These are phyloP conservation scores for Oxyruncus cristatus DNA, from an alignment of 2,113 vertebrate species.

Conservation along the genomic window DNA sequence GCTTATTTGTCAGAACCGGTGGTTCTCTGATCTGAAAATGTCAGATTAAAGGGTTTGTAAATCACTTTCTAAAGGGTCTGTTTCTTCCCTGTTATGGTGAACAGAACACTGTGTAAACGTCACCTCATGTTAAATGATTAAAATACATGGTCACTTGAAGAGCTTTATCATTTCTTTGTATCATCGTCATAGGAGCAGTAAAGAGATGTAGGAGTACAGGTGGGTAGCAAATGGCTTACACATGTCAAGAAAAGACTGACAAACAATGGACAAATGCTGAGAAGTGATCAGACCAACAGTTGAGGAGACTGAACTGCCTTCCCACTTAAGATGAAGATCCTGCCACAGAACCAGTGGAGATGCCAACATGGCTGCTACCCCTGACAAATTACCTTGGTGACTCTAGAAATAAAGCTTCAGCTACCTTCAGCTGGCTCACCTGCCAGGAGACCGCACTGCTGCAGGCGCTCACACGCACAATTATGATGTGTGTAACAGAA, in stretches of 20 bases:
- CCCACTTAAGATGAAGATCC: not conserved
- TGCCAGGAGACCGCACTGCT: not conserved
- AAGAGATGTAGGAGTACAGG: not conserved
- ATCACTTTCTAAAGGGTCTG: not conserved
- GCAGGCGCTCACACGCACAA: not conserved
- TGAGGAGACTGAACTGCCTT: not conserved
- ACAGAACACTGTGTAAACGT: not conserved
- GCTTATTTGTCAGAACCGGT: not conserved
- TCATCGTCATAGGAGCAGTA: not conserved
- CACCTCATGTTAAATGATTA: not conserved
- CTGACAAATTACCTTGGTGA: not conserved
- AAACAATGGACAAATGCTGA: not conserved
- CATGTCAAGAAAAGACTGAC: not conserved
- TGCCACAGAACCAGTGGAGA: not conserved
- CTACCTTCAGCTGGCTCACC: not conserved
- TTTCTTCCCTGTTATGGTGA: not conserved
- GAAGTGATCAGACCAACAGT: not conserved
- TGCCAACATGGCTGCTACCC: not conserved
- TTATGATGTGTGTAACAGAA: not conserved
- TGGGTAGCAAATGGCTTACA: not conserved
- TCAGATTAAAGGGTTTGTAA: not conserved
- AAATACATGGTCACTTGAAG: not conserved
- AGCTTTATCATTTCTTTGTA: not conserved
- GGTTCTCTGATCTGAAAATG: not conserved
- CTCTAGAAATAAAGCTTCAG: not conserved